phyloP scores from a whole-genome alignment of 2,888 invertebrate species.

The Philaethria dido region DNA sequence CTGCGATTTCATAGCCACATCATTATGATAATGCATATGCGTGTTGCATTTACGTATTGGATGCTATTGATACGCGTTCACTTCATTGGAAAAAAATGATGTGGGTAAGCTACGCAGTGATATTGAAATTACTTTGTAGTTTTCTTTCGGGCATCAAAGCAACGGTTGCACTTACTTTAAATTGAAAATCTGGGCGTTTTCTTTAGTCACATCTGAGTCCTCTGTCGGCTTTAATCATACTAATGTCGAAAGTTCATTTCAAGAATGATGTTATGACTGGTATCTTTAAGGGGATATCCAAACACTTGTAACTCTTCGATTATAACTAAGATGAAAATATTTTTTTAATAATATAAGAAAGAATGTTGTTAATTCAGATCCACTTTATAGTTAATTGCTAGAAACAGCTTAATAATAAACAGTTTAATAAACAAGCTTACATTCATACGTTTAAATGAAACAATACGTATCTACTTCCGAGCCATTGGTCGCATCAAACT shows the following conservation, averaged over 20 bases:
- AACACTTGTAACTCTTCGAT: neutral
- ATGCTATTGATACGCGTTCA: neutral
- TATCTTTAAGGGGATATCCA: neutral
- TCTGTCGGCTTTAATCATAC: conserved; percentile 38
- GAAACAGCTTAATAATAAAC: neutral
- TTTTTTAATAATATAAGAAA: neutral
- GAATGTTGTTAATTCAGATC: too few relatives aligned
- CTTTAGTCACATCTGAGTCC: conserved; percentile 30
- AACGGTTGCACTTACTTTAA: conserved; percentile 39
- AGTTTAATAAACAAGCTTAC: conserved; percentile 32
- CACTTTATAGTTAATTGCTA: neutral
- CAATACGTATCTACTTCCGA: conserved; percentile 65
- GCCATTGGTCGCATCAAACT: conserved; percentile 62
- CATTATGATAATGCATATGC: conserved; percentile 31
- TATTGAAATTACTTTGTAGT: conserved; percentile 36
- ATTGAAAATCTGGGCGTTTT: conserved; percentile 37
- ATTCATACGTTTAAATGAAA: conserved; percentile 64
- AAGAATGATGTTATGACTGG: conserved; percentile 31
- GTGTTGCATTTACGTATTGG: neutral
- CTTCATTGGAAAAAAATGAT: conserved; percentile 13
- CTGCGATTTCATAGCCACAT: conserved; percentile 36
- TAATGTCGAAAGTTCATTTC: conserved; percentile 39
- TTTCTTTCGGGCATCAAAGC: conserved; percentile 39
- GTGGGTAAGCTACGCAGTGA: conserved; percentile 1
- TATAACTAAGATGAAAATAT: neutral